Conservation (phyloP, 1,140 invertebrate genomes). For the Ostrea denselamellosa region DNA sequence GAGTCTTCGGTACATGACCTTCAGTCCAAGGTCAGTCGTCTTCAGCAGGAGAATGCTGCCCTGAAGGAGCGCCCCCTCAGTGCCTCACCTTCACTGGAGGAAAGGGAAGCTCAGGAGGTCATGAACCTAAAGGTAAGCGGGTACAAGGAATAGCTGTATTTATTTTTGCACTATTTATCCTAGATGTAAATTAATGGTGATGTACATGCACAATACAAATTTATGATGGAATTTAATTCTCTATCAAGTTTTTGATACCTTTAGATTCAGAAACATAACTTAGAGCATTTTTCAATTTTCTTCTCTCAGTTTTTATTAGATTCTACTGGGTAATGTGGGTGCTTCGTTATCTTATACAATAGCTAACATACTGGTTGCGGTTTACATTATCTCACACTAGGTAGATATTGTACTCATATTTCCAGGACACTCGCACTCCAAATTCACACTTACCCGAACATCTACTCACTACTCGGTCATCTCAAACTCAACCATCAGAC, state of each 20-base stretch:
- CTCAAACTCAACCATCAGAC: neutral
- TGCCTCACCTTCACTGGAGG: slow-evolving; percentile 33
- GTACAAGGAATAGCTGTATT: neutral
- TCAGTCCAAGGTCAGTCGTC: slow-evolving; percentile 65
- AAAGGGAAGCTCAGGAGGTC: slow-evolving; percentile 48
- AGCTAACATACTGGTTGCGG: slow-evolving; percentile 1
- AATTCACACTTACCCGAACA: neutral
- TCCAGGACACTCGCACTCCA: slow-evolving; percentile 10
- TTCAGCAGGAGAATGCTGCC: slow-evolving; percentile 68
- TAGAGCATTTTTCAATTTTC: slow-evolving; percentile 10
- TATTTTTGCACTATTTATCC: neutral
- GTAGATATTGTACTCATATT: slow-evolving; percentile 10
- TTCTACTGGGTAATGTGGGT: neutral
- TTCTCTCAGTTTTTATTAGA: neutral
- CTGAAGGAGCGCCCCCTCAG: slow-evolving; percentile 57
- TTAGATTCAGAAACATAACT: neutral
- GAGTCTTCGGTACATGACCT: slow-evolving; percentile 66
- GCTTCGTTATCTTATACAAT: neutral
- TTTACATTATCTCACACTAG: neutral
- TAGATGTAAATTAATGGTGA: neutral
- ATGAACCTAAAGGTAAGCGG: slow-evolving; percentile 47
- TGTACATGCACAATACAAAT: neutral
- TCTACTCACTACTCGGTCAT: slow-evolving; percentile 7
- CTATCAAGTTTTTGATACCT: neutral
- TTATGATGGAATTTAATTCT: neutral